A percentile compares a stretch with the other conserved stretches of the same genome.
Conservation (phyloP, 2,888 invertebrate species). For the Disparrhopalites patrizii region DNA sequence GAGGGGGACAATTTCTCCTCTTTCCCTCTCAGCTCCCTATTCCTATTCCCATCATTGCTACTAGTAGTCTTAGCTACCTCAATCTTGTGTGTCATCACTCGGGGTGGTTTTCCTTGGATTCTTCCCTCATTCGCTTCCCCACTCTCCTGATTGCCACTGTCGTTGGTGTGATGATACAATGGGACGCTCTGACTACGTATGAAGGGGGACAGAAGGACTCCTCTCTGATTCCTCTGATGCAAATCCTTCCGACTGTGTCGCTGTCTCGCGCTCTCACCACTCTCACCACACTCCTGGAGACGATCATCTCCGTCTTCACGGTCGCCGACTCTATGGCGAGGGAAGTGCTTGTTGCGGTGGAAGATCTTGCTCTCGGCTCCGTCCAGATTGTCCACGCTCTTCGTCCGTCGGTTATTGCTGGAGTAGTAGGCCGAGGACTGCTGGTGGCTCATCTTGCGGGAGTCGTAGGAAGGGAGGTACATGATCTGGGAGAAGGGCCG, state of each 20-base stretch:
- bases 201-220: not conserved
- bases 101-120: constrained; percentile 28
- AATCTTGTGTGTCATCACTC: constrained; percentile 8
- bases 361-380: constrained; percentile 7
- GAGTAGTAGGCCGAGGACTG: constrained; percentile 9
- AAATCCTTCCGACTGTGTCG: not conserved
- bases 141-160: not conserved
- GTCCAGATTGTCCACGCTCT: constrained; percentile 46
- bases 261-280: not conserved
- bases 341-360: not conserved
- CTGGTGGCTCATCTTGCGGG: constrained; percentile 42
- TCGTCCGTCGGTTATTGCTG: constrained; percentile 36
- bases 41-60: too few relatives aligned
- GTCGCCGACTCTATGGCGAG: not conserved
- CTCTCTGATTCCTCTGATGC: not conserved
- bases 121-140: too few relatives aligned
- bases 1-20: too few relatives aligned
- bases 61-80: too few relatives aligned
- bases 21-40: too few relatives aligned
- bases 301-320: not conserved
- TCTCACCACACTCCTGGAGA: not conserved
- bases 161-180: constrained; percentile 1
- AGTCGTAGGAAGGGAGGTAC: constrained; percentile 64
- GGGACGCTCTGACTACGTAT: constrained; percentile 3
- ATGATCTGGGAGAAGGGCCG: constrained; percentile 64